These are phyloP conservation scores for Parascotia fuliginaria DNA, from an alignment of 2,888 invertebrate genomes.

Conservation along the genomic window DNA sequence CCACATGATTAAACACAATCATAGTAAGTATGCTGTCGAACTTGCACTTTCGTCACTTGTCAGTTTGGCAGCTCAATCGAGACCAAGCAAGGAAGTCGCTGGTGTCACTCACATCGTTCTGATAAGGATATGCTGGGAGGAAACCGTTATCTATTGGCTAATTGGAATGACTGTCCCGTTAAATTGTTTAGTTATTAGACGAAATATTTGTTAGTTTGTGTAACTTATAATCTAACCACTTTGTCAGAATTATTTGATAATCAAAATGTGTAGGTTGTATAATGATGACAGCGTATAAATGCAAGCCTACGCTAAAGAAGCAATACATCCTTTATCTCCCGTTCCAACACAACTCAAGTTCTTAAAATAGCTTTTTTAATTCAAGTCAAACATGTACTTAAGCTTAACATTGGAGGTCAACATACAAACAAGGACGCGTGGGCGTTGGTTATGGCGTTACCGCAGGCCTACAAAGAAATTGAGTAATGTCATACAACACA, in stretches of 20 bases:
- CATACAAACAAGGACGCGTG: conserved; percentile 27
- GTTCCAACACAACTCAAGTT: too few relatives aligned
- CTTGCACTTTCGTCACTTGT: conserved; percentile 39
- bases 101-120: conserved; percentile 23
- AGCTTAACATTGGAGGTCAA: conserved; percentile 5
- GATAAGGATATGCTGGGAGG: conserved; percentile 41
- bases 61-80: conserved; percentile 31
- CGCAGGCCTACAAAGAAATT: conserved; percentile 29
- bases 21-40: too few relatives aligned
- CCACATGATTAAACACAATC: too few relatives aligned
- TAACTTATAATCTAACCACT: too few relatives aligned
- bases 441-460: conserved; percentile 23
- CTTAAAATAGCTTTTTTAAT: too few relatives aligned
- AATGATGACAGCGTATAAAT: too few relatives aligned
- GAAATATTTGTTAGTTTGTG: neutral
- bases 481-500: conserved; percentile 25
- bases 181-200: neutral
- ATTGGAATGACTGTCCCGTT: conserved; percentile 2
- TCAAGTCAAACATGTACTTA: neutral
- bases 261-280: too few relatives aligned
- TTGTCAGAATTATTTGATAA: too few relatives aligned
- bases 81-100: conserved; percentile 21
- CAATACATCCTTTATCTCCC: too few relatives aligned
- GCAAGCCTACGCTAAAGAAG: too few relatives aligned
- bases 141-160: conserved; percentile 31